Evolutionary conservation across 2,888 invertebrate genomes (phyloP).

Genomic region (Microdon myrmicae): DNA sequence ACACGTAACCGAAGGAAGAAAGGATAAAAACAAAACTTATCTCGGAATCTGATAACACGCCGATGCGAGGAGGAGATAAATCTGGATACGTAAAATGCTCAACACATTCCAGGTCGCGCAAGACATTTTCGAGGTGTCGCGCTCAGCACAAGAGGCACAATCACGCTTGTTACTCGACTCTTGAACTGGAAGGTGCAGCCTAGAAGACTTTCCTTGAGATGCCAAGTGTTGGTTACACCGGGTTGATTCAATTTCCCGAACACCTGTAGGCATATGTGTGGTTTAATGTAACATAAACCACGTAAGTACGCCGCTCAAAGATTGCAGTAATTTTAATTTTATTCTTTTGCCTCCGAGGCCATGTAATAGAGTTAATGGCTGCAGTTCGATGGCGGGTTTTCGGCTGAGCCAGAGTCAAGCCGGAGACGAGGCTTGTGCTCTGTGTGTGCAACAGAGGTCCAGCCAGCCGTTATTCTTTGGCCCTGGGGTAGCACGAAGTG

Average conservation of each 20-base stretch:
- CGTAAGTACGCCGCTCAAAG: conserved; percentile 52
- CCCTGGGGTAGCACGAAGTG: conserved; percentile 51
- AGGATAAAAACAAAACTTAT: conserved; percentile 10
- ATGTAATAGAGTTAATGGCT: conserved; percentile 45
- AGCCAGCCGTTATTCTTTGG: conserved; percentile 28
- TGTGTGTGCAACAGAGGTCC: conserved; percentile 23
- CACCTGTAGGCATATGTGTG: conserved; percentile 52
- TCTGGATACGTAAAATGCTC: conserved; percentile 44
- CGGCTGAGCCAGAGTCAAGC: not conserved
- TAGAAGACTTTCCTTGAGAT: conserved; percentile 23
- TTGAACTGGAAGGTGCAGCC: conserved; percentile 34
- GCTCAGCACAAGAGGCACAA: not conserved
- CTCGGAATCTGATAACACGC: conserved; percentile 43
- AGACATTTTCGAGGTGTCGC: conserved; percentile 40
- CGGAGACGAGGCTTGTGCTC: conserved; percentile 9
- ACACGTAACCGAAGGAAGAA: conserved; percentile 27
- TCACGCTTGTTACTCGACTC: not conserved
- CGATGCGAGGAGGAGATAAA: conserved; percentile 35
- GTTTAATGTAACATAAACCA: conserved; percentile 52
- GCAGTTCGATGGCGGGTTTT: conserved; percentile 14
- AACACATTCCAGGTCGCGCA: conserved; percentile 31
- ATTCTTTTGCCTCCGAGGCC: conserved; percentile 45
- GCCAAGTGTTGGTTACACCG: conserved; percentile 16
- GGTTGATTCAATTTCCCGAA: conserved; percentile 51
- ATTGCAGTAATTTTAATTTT: conserved; percentile 47